These are phyloP conservation scores for Rhamnusium bicolor DNA, from an alignment of 2,888 invertebrate species.

Conservation along the genomic window DNA sequence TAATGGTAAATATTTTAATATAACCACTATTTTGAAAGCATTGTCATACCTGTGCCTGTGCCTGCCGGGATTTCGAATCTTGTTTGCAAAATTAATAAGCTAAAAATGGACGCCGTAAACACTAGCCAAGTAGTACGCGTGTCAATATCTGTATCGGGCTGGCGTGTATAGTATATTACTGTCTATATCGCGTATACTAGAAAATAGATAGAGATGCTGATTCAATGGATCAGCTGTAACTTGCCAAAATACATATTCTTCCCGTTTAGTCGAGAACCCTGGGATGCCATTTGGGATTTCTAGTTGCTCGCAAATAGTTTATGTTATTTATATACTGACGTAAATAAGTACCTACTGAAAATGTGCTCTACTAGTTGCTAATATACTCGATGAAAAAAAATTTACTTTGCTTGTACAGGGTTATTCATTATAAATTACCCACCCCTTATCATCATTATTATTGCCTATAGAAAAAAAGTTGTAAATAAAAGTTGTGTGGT, in stretches of 20 bases:
- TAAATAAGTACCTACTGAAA: conserved; percentile 4
- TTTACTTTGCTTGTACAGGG: too few relatives aligned
- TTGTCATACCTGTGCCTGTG: conserved; percentile 31
- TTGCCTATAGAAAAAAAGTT: too few relatives aligned
- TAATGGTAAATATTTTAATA: conserved; percentile 27
- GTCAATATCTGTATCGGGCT: conserved; percentile 46
- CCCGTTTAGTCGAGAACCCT: conserved; percentile 26
- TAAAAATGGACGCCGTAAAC: conserved; percentile 51
- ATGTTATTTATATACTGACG: conserved; percentile 13
- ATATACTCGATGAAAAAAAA: not conserved
- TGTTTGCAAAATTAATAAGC: conserved; percentile 29
- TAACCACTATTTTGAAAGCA: conserved; percentile 34
- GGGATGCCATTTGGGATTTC: conserved; percentile 7
- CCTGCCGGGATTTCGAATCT: conserved; percentile 16
- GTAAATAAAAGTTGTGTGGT: too few relatives aligned
- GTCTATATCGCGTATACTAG: conserved; percentile 53
- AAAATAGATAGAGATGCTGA: conserved; percentile 74
- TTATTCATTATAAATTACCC: too few relatives aligned
- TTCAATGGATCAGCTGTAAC: conserved; percentile 67
- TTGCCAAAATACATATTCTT: conserved; percentile 38
- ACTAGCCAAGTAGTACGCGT: conserved; percentile 47
- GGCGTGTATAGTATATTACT: conserved; percentile 40
- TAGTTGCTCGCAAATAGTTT: not conserved
- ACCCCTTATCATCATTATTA: too few relatives aligned
- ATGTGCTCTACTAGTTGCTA: not conserved